Percentiles rank a stretch among this genome's conserved stretches.
These are phyloP conservation scores for Amphimedon queenslandica DNA, from an alignment of 37 sponge, comb jelly and placozoan species.

Conservation along the genomic window DNA sequence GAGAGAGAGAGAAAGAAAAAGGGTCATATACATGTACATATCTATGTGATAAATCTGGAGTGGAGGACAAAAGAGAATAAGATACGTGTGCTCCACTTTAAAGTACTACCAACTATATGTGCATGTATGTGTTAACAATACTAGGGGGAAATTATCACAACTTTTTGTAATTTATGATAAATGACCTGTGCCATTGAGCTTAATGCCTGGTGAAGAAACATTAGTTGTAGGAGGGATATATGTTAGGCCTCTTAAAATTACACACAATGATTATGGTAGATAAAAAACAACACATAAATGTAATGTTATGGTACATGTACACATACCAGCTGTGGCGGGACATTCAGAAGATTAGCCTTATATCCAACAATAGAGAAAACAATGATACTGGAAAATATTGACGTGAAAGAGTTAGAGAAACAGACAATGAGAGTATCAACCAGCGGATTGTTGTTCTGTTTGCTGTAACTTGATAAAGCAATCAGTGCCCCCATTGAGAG, in stretches of 20 bases:
- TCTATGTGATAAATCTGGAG: conserved; percentile 9
- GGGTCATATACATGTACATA: neutral
- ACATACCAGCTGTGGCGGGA: conserved; percentile 23
- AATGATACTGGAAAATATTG: conserved; percentile 81
- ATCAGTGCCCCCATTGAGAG: conserved; percentile 84
- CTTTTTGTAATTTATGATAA: no score
- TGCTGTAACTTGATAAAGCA: conserved; percentile 86
- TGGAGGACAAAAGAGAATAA: no score
- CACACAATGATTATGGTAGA: no score
- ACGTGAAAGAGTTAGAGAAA: conserved; percentile 79
- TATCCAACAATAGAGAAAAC: conserved; percentile 91
- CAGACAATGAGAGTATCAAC: conserved; percentile 76
- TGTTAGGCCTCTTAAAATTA: no score
- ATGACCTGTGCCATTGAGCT: no score
- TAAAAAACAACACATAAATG: conserved; percentile 4
- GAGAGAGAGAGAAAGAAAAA: neutral
- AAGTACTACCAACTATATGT: no score
- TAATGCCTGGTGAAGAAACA: no score
- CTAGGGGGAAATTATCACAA: no score
- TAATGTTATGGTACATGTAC: conserved; percentile 10
- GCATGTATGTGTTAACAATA: no score
- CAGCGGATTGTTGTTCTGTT: conserved; percentile 60
- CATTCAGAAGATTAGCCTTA: conserved; percentile 41
- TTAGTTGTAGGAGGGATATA: no score
- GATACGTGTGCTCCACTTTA: no score